Conservation (phyloP, 1,140 invertebrate species). For the Calosoma granatense region DNA sequence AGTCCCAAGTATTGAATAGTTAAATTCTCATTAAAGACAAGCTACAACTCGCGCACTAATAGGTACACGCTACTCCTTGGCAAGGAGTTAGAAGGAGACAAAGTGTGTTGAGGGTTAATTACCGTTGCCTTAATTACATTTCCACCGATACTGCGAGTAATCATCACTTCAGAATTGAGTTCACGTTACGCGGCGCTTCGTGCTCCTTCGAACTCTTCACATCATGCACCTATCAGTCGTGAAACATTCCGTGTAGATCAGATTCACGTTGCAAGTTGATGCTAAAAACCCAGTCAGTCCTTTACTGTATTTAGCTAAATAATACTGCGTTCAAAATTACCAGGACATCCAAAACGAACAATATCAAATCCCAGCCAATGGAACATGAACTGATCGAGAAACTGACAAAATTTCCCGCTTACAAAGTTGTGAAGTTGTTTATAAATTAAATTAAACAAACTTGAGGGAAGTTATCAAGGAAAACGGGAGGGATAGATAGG, state of each 20-base stretch:
- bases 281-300: no score
- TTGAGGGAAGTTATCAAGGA: no score
- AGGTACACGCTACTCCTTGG: neutral
- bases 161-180: slow-evolving; percentile 8
- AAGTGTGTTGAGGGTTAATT: slow-evolving; percentile 1
- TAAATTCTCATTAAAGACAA: slow-evolving; percentile 1
- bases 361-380: no score
- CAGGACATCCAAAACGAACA: no score
- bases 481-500: no score
- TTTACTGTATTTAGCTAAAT: no score
- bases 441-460: no score
- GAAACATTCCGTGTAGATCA: neutral
- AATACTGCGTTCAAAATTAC: no score
- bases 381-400: no score
- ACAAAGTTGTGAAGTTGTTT: no score
- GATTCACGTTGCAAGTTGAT: neutral
- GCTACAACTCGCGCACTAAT: neutral
- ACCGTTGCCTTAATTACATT: slow-evolving; percentile 8
- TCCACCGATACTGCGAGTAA: slow-evolving; percentile 5
- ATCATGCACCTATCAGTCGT: no score
- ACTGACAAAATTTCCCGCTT: no score
- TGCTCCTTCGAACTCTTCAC: neutral
- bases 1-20: slow-evolving; percentile 2
- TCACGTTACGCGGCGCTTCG: neutral
- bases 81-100: neutral